phyloP scores from a whole-genome alignment of 2,797 vertebrate species.

The Setipinna tenuifilis region DNA sequence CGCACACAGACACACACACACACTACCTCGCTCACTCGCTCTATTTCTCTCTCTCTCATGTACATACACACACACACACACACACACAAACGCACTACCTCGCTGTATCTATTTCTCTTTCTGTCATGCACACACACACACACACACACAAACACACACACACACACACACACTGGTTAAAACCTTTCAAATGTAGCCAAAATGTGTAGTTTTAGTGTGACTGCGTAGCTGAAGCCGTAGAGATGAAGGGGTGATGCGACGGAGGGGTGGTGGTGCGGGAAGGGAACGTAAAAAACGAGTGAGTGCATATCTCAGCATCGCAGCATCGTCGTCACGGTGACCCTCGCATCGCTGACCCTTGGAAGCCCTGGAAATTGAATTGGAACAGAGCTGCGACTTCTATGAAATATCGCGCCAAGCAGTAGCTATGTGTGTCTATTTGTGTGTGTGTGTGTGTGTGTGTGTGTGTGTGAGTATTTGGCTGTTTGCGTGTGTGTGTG shows the following conservation, averaged over 20 bases:
- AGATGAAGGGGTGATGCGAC: neutral
- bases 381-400: neutral
- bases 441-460: neutral
- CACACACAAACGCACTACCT: neutral
- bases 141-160: neutral
- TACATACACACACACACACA: neutral
- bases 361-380: neutral
- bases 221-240: neutral
- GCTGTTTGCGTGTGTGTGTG: neutral
- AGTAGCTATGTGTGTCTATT: neutral
- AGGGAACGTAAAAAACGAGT: neutral
- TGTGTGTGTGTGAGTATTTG: neutral
- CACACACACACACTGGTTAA: neutral
- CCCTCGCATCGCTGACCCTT: neutral
- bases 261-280: neutral
- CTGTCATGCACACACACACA: neutral
- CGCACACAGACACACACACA: neutral
- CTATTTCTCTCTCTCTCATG: slow-evolving; percentile 37
- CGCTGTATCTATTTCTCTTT: neutral
- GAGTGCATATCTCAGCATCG: neutral
- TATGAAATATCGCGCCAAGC: neutral
- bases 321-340: neutral
- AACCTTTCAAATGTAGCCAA: neutral
- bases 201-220: neutral
- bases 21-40: slow-evolving; percentile 43